Base-by-base conservation (phyloP, 92 coral and sea anemone genomes). In the Porites divaricata region DNA sequence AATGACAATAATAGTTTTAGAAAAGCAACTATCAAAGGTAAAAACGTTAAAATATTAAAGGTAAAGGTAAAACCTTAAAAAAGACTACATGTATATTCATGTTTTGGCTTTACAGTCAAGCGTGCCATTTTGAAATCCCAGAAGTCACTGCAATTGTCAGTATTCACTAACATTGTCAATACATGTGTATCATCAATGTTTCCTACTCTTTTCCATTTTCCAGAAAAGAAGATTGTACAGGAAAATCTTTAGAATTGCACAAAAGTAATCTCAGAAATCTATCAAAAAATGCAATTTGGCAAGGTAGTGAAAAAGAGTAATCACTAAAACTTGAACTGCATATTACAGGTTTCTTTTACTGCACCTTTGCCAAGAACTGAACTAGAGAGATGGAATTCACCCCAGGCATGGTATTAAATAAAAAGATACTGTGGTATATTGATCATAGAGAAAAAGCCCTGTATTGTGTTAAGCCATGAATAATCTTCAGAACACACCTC, bases 301-400 rank as follows among this genome's bases (percentile, higher is more conserved):
- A 24, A 26, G 14, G 48, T 4, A 24, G 51, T 11, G 23, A 14
- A 66, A 35, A 35, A 35, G 45, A 35, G 45, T 35, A 6, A 35
- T 19, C 50, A 78, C 50, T 66, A 49, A 19, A 79, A 8, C 5
- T 10, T 52, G 52, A 66, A 77, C 48, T 51, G 2, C 9, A n/a
- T 66, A 26, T 67, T 8, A 57, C 75, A 79, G 74, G 83, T 79
- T 67, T 6, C 61, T 65, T 19, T 78, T 35, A 48, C 14, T 10
- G 17, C 15, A 48, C 13, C 17, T 45, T 5, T 54, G 16, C 59
- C 17, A 54, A 35, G 45, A 35, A 6, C 4, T 35, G 4, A 35
- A 35, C 45, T 15, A 54, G 14, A 54, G 16, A 54, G 59, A 54
- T 11, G 59, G 59, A 54, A 54, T 54, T 54, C 16, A 11, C 3